Evolutionary conservation across 2,888 invertebrate species (phyloP).

Genomic region (Zootermopsis nevadensis): DNA sequence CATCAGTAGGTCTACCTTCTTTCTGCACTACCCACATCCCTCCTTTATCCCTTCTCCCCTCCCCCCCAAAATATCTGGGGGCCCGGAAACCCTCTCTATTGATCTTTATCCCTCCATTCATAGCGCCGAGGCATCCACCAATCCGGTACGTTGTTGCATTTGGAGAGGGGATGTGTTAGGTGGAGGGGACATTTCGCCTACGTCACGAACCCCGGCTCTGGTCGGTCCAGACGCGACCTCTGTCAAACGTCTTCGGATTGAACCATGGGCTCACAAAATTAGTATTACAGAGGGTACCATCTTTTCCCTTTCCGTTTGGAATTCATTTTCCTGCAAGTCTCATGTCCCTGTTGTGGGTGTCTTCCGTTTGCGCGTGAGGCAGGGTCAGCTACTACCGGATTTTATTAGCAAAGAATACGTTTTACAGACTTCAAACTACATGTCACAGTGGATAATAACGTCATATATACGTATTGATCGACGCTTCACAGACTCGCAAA

Average conservation of each 20-base stretch:
- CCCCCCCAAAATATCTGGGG: not conserved
- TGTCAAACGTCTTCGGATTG: slow-evolving; percentile 8
- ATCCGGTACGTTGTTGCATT: slow-evolving; percentile 12
- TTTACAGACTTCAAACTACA: too few species aligned
- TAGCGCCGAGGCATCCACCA: slow-evolving; percentile 12
- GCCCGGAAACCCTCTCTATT: slow-evolving; percentile 14
- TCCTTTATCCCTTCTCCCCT: not conserved
- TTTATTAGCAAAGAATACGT: too few species aligned
- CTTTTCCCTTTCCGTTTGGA: too few species aligned
- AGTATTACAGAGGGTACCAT: not conserved
- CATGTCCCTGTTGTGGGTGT: too few species aligned
- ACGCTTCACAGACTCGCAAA: too few species aligned
- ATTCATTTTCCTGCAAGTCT: too few species aligned
- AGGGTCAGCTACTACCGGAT: too few species aligned
- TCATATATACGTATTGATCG: too few species aligned
- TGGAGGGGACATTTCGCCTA: not conserved
- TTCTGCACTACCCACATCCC: too few species aligned
- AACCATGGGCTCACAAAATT: slow-evolving; percentile 13
- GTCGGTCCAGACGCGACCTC: slow-evolving; percentile 21
- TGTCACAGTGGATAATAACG: too few species aligned
- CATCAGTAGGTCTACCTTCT: too few species aligned
- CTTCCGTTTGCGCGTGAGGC: too few species aligned
- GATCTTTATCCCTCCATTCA: slow-evolving; percentile 29
- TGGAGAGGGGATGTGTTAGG: not conserved
- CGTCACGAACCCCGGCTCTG: not conserved